A percentile compares a stretch with the other conserved stretches of the same genome.
Evolutionary conservation across 2,888 invertebrate genomes (phyloP).

Genomic region (Drosophila testacea): DNA sequence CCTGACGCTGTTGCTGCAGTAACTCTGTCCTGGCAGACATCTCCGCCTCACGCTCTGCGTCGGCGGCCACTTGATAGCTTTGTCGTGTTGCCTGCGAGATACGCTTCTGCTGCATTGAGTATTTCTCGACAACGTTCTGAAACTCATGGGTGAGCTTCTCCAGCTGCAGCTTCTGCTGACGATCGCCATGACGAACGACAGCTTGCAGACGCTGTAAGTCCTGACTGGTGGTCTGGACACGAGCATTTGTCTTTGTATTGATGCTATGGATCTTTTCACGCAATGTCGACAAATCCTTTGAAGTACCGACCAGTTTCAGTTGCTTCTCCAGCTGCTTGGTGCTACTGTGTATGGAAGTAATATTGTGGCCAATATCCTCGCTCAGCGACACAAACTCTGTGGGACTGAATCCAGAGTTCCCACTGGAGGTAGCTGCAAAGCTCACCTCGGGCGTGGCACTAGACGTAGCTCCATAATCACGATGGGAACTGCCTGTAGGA

Average conservation of each 20-base stretch:
- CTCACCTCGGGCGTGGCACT: constrained; percentile 88
- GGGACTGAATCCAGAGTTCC: constrained; percentile 88
- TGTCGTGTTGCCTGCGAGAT: constrained; percentile 89
- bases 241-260: constrained; percentile 90
- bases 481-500: constrained; percentile 63
- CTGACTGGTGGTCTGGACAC: constrained; percentile 90
- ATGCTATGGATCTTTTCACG: constrained; percentile 90
- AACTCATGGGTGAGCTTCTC: constrained; percentile 94
- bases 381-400: constrained; percentile 92
- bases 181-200: constrained; percentile 90
- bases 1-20: constrained; percentile 82
- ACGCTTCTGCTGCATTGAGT: constrained; percentile 91
- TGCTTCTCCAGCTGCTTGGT: constrained; percentile 90
- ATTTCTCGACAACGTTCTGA: constrained; percentile 91
- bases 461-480: constrained; percentile 83
- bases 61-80: constrained; percentile 79
- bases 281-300: constrained; percentile 89
- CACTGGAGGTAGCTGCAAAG: constrained; percentile 83
- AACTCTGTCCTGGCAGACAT: constrained; percentile 78
- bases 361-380: constrained; percentile 93
- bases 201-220: constrained; percentile 90
- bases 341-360: constrained; percentile 91
- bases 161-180: constrained; percentile 92
- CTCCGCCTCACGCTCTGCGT: constrained; percentile 83
- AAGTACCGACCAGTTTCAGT: constrained; percentile 90